Evolutionary conservation across 1,140 invertebrate genomes (phyloP).

Genomic region (Branchinecta lindahli): DNA sequence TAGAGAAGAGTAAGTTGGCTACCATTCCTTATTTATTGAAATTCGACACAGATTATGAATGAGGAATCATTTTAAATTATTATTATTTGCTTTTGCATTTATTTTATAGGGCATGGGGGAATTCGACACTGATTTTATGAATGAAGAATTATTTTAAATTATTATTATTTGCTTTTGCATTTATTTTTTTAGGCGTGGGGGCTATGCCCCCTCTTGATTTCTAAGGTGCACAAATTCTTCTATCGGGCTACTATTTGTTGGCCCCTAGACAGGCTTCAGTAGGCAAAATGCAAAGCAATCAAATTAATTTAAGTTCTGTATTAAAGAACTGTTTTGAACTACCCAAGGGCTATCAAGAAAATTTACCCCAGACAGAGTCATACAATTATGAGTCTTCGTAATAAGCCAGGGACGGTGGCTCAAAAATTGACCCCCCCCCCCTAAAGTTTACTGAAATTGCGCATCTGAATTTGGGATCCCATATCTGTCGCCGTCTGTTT

Average conservation of each 20-base stretch:
- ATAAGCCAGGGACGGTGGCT: too few relatives aligned
- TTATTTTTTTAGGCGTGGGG: not conserved
- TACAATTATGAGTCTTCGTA: too few relatives aligned
- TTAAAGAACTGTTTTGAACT: not conserved
- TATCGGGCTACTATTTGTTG: slow-evolving; percentile 22
- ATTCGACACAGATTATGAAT: not conserved
- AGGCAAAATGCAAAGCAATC: slow-evolving; percentile 18
- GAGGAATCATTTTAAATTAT: not conserved
- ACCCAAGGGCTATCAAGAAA: not conserved
- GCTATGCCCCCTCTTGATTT: too few relatives aligned
- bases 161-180: slow-evolving; percentile 1
- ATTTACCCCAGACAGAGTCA: not conserved
- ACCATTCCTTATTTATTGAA: not conserved
- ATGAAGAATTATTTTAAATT: not conserved
- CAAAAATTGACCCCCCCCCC: too few relatives aligned
- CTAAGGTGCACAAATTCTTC: too few relatives aligned
- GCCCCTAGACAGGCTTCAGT: too few relatives aligned
- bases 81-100: slow-evolving; percentile 1
- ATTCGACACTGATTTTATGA: not conserved
- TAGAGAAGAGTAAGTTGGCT: slow-evolving; percentile 55
- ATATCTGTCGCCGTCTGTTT: too few relatives aligned
- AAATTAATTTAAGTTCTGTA: not conserved
- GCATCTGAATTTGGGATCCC: too few relatives aligned
- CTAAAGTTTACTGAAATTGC: too few relatives aligned
- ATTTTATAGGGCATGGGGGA: not conserved